Evolutionary conservation across 1,140 invertebrate species (phyloP).

Genomic region (Gonatopus flavifemur): DNA sequence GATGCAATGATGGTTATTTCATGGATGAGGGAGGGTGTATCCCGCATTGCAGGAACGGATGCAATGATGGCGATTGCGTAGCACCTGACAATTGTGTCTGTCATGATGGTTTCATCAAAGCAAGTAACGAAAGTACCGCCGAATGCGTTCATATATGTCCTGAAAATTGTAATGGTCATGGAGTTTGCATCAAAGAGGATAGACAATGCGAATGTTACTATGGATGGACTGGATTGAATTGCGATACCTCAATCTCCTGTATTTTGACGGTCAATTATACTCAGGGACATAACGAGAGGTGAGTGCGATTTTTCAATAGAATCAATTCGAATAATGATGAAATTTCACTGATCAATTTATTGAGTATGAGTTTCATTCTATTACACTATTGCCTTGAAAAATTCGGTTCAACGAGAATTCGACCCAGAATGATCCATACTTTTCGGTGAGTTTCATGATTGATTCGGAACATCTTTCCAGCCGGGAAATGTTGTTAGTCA

Average conservation of each 20-base stretch:
- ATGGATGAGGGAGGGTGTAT: slow-evolving; percentile 16
- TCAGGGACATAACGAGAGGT: background rate
- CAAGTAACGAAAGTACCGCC: slow-evolving; percentile 7
- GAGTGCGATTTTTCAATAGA: no score
- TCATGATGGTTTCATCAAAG: slow-evolving; percentile 16
- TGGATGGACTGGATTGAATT: slow-evolving; percentile 29
- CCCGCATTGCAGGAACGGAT: slow-evolving; percentile 27
- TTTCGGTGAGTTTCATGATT: no score
- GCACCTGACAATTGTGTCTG: slow-evolving; percentile 38
- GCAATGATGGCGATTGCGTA: slow-evolving; percentile 34
- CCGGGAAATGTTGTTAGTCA: no score
- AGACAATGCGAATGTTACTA: slow-evolving; percentile 20
- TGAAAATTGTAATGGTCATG: slow-evolving; percentile 9
- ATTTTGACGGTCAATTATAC: background rate
- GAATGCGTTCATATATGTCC: slow-evolving; percentile 27
- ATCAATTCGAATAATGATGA: no score
- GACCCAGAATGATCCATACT: no score
- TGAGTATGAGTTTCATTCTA: no score
- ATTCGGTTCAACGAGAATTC: no score
- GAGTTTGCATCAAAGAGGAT: slow-evolving; percentile 14
- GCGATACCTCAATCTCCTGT: slow-evolving; percentile 19
- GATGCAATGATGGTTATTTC: slow-evolving; percentile 35
- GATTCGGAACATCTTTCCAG: no score
- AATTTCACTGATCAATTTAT: no score
- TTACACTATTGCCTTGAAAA: no score